Conservation (phyloP, 2,888 invertebrate genomes). For the Gnatocerus cornutus region DNA sequence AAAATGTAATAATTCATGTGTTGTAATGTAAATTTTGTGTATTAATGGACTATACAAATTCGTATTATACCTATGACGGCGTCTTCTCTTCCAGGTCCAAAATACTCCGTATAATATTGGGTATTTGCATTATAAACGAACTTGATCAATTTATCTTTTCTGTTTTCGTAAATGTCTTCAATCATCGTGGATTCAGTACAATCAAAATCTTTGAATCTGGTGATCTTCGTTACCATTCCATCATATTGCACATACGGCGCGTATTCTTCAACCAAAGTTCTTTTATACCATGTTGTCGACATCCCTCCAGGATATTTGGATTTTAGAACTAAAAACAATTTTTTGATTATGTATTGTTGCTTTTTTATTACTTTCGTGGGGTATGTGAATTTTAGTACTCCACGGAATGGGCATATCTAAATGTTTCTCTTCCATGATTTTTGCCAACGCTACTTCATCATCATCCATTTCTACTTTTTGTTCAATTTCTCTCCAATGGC, state of each 20-base stretch:
- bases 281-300: slow-evolving; percentile 81
- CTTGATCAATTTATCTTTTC: slow-evolving; percentile 78
- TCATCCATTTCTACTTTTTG: slow-evolving; percentile 72
- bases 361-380: slow-evolving; percentile 71
- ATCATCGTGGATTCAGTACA: slow-evolving; percentile 70
- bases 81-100: slow-evolving; percentile 80
- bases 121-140: slow-evolving; percentile 73
- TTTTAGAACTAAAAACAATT: slow-evolving; percentile 54
- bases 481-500: slow-evolving; percentile 67
- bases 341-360: too few species aligned
- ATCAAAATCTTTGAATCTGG: slow-evolving; percentile 77
- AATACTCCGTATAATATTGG: slow-evolving; percentile 75
- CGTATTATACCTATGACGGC: slow-evolving; percentile 80
- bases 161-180: slow-evolving; percentile 78
- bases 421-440: slow-evolving; percentile 78
- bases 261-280: slow-evolving; percentile 83
- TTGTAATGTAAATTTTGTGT: too few species aligned
- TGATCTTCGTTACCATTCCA: slow-evolving; percentile 80
- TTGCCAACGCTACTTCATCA: slow-evolving; percentile 69
- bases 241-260: slow-evolving; percentile 84
- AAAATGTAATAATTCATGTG: too few species aligned
- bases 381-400: slow-evolving; percentile 80
- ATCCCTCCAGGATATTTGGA: slow-evolving; percentile 80
- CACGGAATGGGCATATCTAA: slow-evolving; percentile 85
- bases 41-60: too few species aligned